Conservation (phyloP, 2,888 invertebrate genomes). For the Lysandra bellargus region DNA sequence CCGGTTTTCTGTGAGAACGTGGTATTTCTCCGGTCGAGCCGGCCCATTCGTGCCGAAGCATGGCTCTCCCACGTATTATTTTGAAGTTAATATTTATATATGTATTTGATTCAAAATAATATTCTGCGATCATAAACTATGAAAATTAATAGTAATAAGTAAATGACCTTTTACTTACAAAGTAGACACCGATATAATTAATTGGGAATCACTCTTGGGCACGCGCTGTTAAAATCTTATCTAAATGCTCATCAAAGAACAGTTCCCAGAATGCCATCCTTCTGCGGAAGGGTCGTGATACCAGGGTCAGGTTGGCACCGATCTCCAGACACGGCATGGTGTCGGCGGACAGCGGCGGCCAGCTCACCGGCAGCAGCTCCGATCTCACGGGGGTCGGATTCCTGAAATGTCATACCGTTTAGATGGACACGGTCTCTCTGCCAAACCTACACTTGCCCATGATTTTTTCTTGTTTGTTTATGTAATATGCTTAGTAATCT, state of each 20-base stretch:
- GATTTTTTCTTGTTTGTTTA: not conserved
- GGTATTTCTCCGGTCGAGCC: too few relatives aligned
- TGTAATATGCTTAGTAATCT: not conserved
- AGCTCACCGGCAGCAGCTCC: constrained; percentile 1
- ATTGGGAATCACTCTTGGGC: constrained; percentile 1
- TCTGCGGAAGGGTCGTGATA: constrained; percentile 1
- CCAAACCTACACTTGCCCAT: not conserved
- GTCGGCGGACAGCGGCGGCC: not conserved
- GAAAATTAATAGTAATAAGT: not conserved
- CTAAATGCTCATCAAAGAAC: not conserved
- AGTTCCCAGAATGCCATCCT: constrained; percentile 19
- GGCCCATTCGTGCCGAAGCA: too few relatives aligned
- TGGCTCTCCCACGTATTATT: not conserved
- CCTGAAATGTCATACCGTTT: not conserved
- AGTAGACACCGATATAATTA: not conserved
- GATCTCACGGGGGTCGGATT: not conserved
- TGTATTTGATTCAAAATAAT: not conserved
- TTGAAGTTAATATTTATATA: not conserved
- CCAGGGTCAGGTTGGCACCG: not conserved
- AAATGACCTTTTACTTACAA: not conserved
- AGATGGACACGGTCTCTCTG: not conserved
- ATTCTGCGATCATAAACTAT: too few relatives aligned
- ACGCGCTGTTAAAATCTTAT: not conserved
- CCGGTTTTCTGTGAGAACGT: too few relatives aligned
- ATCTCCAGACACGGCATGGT: constrained; percentile 3